Evolutionary conservation across 2,888 invertebrate genomes (phyloP).

Genomic region (Biston stratarius): DNA sequence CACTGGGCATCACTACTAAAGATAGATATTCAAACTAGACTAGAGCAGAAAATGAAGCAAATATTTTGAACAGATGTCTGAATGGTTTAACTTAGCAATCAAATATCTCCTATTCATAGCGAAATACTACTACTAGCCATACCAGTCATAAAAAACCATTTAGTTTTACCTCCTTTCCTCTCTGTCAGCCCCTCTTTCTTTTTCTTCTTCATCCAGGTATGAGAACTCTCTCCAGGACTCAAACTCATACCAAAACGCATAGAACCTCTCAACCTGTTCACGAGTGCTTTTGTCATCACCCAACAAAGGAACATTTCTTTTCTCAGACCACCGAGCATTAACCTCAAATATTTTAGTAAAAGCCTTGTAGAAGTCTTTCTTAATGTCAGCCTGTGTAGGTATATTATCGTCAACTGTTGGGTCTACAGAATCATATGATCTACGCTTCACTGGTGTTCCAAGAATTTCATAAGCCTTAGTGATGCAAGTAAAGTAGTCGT

Average conservation of each 20-base stretch:
- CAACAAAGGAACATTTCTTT: slow-evolving; percentile 93
- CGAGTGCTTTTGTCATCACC: slow-evolving; percentile 92
- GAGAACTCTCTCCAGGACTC: slow-evolving; percentile 99
- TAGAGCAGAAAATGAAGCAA: no score
- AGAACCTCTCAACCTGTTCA: slow-evolving; percentile 96
- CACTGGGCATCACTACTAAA: no score
- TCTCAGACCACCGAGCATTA: slow-evolving; percentile 97
- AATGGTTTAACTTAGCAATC: no score
- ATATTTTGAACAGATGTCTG: no score
- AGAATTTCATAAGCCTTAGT: slow-evolving; percentile 98
- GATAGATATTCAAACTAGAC: no score
- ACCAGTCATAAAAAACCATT: neutral
- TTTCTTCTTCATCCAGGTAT: slow-evolving; percentile 99
- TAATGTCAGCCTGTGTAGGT: slow-evolving; percentile 91
- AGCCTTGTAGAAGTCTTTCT: slow-evolving; percentile 90
- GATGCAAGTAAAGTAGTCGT: slow-evolving; percentile 99
- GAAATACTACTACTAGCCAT: no score
- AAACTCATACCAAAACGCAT: slow-evolving; percentile 99
- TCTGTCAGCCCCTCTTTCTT: slow-evolving; percentile 98
- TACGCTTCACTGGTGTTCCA: slow-evolving; percentile 92
- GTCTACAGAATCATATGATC: slow-evolving; percentile 98
- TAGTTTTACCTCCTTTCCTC: slow-evolving; percentile 90
- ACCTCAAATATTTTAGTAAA: slow-evolving; percentile 90
- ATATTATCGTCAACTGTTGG: slow-evolving; percentile 96
- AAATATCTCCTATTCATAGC: no score